Percentiles rank a stretch among this genome's conserved stretches.
phyloP scores from a whole-genome alignment of 2,888 invertebrate species.

The Rhopalosiphum nymphaeae region DNA sequence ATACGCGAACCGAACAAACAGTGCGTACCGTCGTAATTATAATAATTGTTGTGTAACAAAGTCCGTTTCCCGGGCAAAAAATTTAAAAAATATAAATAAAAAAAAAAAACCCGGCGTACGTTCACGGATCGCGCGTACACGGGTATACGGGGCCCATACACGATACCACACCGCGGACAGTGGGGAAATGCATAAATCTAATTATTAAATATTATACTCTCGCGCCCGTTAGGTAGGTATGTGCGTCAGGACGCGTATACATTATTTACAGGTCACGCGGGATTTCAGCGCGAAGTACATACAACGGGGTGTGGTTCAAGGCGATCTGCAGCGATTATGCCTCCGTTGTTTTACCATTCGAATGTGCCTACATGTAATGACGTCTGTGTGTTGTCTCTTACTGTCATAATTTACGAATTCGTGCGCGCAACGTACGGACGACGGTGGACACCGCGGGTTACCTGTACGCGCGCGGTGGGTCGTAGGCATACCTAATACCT shows the following conservation, averaged over 20 bases:
- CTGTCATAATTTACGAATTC: conserved; percentile 32
- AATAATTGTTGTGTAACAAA: conserved; percentile 46
- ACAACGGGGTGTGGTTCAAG: conserved; percentile 57
- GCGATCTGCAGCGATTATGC: conserved; percentile 29
- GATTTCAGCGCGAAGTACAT: neutral
- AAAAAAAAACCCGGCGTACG: neutral
- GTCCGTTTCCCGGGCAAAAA: conserved; percentile 48
- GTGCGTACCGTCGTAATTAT: conserved; percentile 11
- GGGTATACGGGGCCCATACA: no score
- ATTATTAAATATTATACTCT: neutral
- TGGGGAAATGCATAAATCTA: neutral
- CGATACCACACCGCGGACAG: no score
- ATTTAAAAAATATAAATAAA: neutral
- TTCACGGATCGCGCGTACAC: conserved; percentile 16
- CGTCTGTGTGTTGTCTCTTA: neutral
- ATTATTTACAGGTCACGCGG: conserved; percentile 25
- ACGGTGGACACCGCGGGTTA: neutral
- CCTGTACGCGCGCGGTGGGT: neutral
- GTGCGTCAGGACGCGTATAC: neutral
- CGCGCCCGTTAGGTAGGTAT: neutral
- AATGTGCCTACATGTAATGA: neutral
- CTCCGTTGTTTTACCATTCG: neutral
- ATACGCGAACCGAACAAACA: neutral
- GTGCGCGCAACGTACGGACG: conserved; percentile 12
- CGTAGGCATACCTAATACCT: neutral